Evolutionary conservation across 2,888 invertebrate genomes (phyloP), one percentile per base, ranked within the genome.

Genomic region (Polyommatus icarus): DNA sequence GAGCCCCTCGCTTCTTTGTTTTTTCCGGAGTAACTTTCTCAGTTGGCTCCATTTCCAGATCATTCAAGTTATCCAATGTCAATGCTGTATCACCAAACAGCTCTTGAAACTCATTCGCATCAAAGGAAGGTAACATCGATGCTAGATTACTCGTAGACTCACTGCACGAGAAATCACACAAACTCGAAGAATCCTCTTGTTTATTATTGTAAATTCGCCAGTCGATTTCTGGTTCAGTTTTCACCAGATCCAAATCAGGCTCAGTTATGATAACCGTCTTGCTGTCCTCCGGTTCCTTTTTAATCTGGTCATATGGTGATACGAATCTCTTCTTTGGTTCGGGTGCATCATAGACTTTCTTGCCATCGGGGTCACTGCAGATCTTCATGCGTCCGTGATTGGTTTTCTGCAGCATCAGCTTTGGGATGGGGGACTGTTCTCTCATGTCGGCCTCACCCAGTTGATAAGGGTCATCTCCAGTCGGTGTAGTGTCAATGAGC

Each of bases 391-490:
- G 83, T 2, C 89, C 87, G 36, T 89, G 88, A 72, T 89, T 91
- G 0, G 88, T 88, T 81, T 93, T 93, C 79, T 91, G 91, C 20
- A 93, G 83, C 90, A 92, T 91, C 4, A 93, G 84, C 80, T 92
- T 92, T 1, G 93, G 93, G n/a, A 93, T 93, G 0, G 93, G 93
- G 0, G 93, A 93, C 78, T 93, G 93, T 77, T 93, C 93, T 54
- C 92, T 84, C 89, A 93, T 89, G 71, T 93, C 93, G 0, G 93
- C 93, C 79, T 93, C 93, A 1, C 93, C 92, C 1, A 93, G 82
- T 81, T 92, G 92, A 80, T 93, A 93, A 0, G 93, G 93, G 76
- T 93, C 93, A 79, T 91, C 92, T 0, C 93, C 93, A 0, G 91
- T 91, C 0, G 93, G 93, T 1, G 92, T 93, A 0, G 93, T 91